phyloP scores from a whole-genome alignment of 2,797 vertebrate genomes.

The Dendrocincla fuliginosa region DNA sequence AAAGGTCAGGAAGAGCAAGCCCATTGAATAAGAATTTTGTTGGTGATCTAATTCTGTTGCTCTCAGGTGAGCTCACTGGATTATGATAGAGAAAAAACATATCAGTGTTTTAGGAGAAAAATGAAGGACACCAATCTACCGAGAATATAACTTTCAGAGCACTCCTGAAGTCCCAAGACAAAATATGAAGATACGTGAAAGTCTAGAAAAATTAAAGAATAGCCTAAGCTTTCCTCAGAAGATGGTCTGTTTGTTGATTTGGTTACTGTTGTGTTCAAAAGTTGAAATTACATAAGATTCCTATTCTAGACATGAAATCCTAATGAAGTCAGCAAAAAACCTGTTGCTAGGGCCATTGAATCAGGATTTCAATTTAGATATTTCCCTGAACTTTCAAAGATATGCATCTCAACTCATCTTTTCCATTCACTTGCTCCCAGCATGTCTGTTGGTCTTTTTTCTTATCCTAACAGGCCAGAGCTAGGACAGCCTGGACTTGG shows the following conservation, averaged over 20 bases:
- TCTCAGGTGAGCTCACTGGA: not conserved
- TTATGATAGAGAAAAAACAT: not conserved
- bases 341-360: not conserved
- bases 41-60: not conserved
- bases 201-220: not conserved
- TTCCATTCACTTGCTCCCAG: slow-evolving; percentile 33
- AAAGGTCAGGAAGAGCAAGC: not conserved
- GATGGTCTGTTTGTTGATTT: not conserved
- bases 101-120: not conserved
- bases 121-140: not conserved
- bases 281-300: not conserved
- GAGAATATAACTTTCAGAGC: not conserved
- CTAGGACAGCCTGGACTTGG: slow-evolving; percentile 53
- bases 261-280: not conserved
- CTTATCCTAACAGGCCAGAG: slow-evolving; percentile 65
- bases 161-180: not conserved
- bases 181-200: not conserved
- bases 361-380: not conserved
- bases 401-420: not conserved
- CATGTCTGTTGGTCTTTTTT: slow-evolving; percentile 60
- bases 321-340: not conserved
- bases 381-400: slow-evolving; percentile 18
- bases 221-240: not conserved
- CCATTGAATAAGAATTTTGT: not conserved
- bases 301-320: not conserved